Conservation (phyloP, 2,113 vertebrate genomes). For the Phaethon lepturus region DNA sequence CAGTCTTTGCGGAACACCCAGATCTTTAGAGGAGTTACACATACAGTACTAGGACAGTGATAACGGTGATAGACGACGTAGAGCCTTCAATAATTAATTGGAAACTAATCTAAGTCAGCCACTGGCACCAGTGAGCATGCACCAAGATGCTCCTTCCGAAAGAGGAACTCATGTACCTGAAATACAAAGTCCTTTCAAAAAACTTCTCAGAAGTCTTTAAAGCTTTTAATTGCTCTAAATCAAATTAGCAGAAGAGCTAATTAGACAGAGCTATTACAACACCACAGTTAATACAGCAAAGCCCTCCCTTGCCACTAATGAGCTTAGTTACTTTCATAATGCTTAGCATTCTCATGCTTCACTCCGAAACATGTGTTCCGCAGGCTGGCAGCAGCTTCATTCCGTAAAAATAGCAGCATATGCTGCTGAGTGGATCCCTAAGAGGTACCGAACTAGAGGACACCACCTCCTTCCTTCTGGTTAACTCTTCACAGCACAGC, state of each 20-base stretch:
- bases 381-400: not conserved
- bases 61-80: accelerated
- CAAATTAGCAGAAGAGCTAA: conserved; percentile 68
- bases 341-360: not conserved
- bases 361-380: not conserved
- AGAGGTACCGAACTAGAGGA: not conserved
- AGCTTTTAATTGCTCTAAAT: conserved; percentile 67
- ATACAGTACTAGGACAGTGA: not conserved
- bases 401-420: not conserved
- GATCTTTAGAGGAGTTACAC: not conserved
- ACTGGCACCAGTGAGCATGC: not conserved
- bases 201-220: conserved; percentile 1
- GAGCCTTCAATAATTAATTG: not conserved
- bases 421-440: not conserved
- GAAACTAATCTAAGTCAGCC: not conserved
- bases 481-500: not conserved
- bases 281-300: conserved; percentile 42
- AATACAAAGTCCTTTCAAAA: not conserved
- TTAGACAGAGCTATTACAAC: conserved; percentile 50
- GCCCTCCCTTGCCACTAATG: conserved; percentile 27
- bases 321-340: conserved; percentile 43
- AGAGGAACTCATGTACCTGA: not conserved
- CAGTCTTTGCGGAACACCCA: not conserved
- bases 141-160: not conserved
- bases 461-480: accelerated